Percentiles rank a stretch among this genome's conserved stretches.
Conservation (phyloP, 2,797 vertebrate genomes). For the Clamator glandarius region DNA sequence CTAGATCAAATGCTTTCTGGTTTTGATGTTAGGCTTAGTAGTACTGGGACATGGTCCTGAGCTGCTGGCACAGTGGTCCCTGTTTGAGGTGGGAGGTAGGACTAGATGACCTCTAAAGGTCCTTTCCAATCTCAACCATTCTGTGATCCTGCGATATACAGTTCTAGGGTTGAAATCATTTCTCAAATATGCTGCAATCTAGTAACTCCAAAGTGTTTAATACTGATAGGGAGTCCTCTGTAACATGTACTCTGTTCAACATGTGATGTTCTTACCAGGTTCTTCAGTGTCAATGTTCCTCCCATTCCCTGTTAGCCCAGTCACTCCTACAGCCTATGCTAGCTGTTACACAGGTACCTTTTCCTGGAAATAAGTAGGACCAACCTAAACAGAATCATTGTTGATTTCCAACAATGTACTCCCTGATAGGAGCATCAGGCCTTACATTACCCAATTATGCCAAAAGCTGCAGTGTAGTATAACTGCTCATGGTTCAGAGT, state of each 20-base stretch:
- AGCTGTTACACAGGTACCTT: slow-evolving; percentile 93
- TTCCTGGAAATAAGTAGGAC: slow-evolving; percentile 73
- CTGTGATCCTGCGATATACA: neutral
- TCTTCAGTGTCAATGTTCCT: slow-evolving; percentile 82
- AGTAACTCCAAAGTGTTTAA: neutral
- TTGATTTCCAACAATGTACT: slow-evolving; percentile 92
- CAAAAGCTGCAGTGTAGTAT: slow-evolving; percentile 44
- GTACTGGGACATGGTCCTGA: neutral
- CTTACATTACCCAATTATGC: neutral
- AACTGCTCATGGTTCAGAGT: neutral
- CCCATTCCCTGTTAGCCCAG: slow-evolving; percentile 89
- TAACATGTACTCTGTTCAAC: slow-evolving; percentile 73
- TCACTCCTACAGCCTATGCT: slow-evolving; percentile 90
- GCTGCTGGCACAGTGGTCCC: neutral
- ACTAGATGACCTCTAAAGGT: neutral
- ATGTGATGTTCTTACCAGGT: slow-evolving; percentile 81
- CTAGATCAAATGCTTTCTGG: neutral
- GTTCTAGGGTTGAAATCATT: neutral
- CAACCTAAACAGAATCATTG: slow-evolving; percentile 83
- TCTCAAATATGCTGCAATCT: neutral
- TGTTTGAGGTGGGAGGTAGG: neutral
- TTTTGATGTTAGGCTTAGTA: neutral
- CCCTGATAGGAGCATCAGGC: slow-evolving; percentile 72
- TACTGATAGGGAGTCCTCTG: neutral
- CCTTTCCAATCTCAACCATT: neutral